phyloP scores from a whole-genome alignment of 1,140 invertebrate genomes.

The Gryllus bimaculatus region DNA sequence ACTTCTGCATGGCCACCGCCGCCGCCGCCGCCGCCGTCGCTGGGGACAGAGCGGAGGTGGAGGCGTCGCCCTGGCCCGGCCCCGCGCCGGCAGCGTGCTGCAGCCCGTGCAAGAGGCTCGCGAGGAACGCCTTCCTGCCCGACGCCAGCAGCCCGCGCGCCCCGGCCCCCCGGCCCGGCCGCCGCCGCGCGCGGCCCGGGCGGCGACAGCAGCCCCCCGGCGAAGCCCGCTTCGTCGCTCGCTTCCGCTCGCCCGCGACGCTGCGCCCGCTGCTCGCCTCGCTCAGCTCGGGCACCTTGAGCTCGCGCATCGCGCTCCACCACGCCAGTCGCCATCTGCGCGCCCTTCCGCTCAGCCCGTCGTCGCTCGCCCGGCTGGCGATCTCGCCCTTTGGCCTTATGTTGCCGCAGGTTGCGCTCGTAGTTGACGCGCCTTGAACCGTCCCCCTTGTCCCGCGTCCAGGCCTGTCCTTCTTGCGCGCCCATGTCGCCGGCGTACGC shows the following conservation, averaged over 20 bases:
- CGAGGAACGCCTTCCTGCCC: conserved; percentile 55
- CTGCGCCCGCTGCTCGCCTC: conserved; percentile 21
- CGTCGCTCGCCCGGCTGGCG: conserved; percentile 58
- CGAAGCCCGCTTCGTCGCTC: conserved; percentile 25
- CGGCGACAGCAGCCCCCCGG: conserved; percentile 21
- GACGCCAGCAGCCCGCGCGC: conserved; percentile 31
- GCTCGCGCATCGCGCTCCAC: conserved; percentile 39
- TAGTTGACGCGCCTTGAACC: conserved; percentile 81
- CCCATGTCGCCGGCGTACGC: too few relatives aligned
- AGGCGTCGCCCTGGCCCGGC: conserved; percentile 29
- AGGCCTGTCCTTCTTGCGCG: conserved; percentile 74
- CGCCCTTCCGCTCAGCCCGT: conserved; percentile 59
- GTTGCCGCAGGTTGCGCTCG: conserved; percentile 69
- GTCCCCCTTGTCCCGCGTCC: conserved; percentile 66
- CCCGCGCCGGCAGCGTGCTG: conserved; percentile 28
- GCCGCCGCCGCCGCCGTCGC: conserved; percentile 24
- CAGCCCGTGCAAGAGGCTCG: conserved; percentile 51
- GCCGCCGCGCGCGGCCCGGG: conserved; percentile 22
- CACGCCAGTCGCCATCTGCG: conserved; percentile 65
- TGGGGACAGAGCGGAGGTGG: background rate
- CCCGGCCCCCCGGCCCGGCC: conserved; percentile 16
- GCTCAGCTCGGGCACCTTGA: conserved; percentile 18
- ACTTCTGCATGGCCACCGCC: conserved; percentile 69
- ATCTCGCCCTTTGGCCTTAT: conserved; percentile 71
- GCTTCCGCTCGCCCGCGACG: conserved; percentile 14